Evolutionary conservation across 1,140 invertebrate genomes (phyloP).

Genomic region (Bilobella aurantiaca): DNA sequence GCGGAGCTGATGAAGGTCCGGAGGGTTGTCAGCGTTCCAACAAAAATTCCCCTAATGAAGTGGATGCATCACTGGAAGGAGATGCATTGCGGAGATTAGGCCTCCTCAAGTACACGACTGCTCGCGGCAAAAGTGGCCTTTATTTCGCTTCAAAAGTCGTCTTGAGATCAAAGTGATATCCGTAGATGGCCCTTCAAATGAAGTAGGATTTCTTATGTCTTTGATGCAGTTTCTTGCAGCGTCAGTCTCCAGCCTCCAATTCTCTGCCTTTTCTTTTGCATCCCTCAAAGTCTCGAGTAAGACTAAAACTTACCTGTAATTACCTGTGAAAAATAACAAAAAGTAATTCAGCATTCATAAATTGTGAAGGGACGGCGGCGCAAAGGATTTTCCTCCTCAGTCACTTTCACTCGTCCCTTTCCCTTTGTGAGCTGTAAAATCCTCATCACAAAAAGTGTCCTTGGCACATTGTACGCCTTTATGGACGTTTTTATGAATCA

Average conservation of each 20-base stretch:
- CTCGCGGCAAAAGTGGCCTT: neutral
- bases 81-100: too few relatives aligned
- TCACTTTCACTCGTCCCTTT: neutral
- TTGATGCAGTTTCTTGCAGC: neutral
- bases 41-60: too few relatives aligned
- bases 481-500: neutral
- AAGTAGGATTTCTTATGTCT: too few relatives aligned
- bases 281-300: too few relatives aligned
- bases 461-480: neutral
- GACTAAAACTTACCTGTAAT: neutral
- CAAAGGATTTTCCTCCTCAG: too few relatives aligned
- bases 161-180: neutral
- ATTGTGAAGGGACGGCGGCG: too few relatives aligned
- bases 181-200: neutral
- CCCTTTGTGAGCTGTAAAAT: neutral
- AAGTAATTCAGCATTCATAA: too few relatives aligned
- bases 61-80: too few relatives aligned
- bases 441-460: constrained; percentile 1
- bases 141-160: neutral
- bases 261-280: neutral
- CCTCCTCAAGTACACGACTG: too few relatives aligned
- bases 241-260: neutral
- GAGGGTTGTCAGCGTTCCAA: too few relatives aligned
- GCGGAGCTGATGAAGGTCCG: too few relatives aligned
- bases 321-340: neutral